These are phyloP conservation scores for Chaenodraco wilsoni DNA, from an alignment of 2,797 vertebrate genomes.

Conservation along the genomic window DNA sequence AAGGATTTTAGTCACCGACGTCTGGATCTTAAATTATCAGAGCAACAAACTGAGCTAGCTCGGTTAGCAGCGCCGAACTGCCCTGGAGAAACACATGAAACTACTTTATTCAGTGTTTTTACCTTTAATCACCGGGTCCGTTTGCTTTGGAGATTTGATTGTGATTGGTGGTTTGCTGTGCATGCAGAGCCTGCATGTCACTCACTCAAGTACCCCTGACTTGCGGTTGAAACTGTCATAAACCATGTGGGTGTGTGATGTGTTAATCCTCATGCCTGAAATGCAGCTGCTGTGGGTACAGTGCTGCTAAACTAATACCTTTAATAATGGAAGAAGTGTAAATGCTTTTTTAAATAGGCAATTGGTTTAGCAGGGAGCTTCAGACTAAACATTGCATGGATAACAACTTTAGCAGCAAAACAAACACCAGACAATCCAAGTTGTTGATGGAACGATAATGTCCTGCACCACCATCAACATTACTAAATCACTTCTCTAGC, in stretches of 20 bases:
- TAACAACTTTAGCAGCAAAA: background rate
- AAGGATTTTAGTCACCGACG: no score
- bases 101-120: no score
- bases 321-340: slow-evolving; percentile 19
- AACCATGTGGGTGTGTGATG: slow-evolving; percentile 25
- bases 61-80: no score
- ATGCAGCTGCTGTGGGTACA: slow-evolving; percentile 1
- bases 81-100: no score
- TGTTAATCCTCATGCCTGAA: slow-evolving; percentile 40
- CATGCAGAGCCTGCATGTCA: no score
- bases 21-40: no score
- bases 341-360: background rate
- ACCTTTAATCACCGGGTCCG: no score
- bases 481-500: background rate
- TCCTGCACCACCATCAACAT: background rate
- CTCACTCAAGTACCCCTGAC: no score
- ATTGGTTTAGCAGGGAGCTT: background rate
- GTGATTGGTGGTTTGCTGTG: no score
- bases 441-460: background rate
- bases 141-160: no score
- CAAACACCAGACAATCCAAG: background rate
- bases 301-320: slow-evolving; percentile 16
- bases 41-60: no score
- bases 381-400: background rate
- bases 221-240: slow-evolving; percentile 38